Base-by-base conservation (phyloP, 2,797 vertebrate genomes). In the Ctenopoma kingsleyae region DNA sequence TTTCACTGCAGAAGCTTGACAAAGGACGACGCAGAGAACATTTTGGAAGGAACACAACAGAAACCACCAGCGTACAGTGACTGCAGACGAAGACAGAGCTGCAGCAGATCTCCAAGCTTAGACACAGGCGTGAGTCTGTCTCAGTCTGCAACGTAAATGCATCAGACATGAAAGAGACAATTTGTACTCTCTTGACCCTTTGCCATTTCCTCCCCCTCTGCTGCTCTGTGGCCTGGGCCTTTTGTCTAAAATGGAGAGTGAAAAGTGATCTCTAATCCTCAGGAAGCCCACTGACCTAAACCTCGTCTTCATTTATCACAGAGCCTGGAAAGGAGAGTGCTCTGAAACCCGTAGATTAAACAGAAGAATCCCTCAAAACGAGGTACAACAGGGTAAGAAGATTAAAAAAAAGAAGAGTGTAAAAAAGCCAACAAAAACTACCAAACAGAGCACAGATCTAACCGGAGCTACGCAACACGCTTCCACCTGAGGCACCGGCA, bases 261-360 rank as follows among this genome's bases (percentile, higher is more conserved):
- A 65, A 73, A 80, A 49, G 44, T n/a, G 17, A 76, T 69, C 64
- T 72, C 41, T 55, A 60, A 51, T 66, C 77, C 67, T 73, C 46
- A 30, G 67, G 63, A 64, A 78, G 38, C 47, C 58, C 56, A 2
- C 35, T 52, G 74, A 78, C 73, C 67, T 48, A 36, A 56, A 75
- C 64, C 61, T 25, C 10, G 10, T 23, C 53, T 64, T 79, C 59
- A 76, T 73, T 71, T 76, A 81, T 82, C 73, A 61, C 52, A 38
- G 16, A 50, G 35, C 27, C 61, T 44, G 51, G 57, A 67, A 53
- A n/a, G 25, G 38, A 61, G 79, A 62, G 47, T 32, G 23, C 57
- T 50, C 17, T 50, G 23, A 69, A 73, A 48, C n/a, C 13, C 27
- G 8, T 41, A 47, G 40, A 82, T 60, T 50, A 20, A 40, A 71